These are phyloP conservation scores for Clarias magur DNA, from an alignment of 2,113 vertebrate genomes.

Conservation along the genomic window DNA sequence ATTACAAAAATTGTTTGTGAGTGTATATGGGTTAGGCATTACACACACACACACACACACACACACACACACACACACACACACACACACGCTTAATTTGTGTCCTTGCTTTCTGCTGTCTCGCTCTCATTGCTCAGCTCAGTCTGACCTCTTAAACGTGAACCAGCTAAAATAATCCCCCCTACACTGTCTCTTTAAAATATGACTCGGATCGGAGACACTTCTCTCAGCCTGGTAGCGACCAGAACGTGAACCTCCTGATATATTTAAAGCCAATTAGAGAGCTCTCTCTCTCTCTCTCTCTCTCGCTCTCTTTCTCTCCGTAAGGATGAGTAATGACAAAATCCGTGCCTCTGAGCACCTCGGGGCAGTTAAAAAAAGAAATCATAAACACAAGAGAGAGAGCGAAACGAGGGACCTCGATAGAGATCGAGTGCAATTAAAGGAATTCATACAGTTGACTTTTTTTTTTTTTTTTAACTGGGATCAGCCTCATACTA, in stretches of 20 bases:
- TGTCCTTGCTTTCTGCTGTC: constrained; percentile 46
- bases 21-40: constrained; percentile 28
- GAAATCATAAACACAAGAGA: constrained; percentile 29
- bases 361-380: constrained; percentile 35
- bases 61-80: not conserved
- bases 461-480: not conserved
- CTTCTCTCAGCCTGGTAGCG: constrained; percentile 68
- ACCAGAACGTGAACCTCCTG: constrained; percentile 68
- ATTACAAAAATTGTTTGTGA: not conserved
- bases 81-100: constrained; percentile 52
- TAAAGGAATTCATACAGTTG: constrained; percentile 12
- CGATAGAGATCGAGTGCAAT: constrained; percentile 6
- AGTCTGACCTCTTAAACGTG: constrained; percentile 69
- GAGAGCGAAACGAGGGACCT: not conserved
- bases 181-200: constrained; percentile 64
- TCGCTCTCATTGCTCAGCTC: constrained; percentile 40
- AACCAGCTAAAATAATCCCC: constrained; percentile 62
- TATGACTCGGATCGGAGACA: constrained; percentile 70
- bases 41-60: not conserved
- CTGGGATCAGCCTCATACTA: not conserved
- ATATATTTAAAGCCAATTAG: constrained; percentile 75
- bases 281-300: constrained; percentile 30
- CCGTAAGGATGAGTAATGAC: constrained; percentile 40
- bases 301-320: constrained; percentile 12
- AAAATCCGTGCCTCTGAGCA: constrained; percentile 14